Percentiles rank a stretch among this genome's conserved stretches.
phyloP scores from a whole-genome alignment of 2,113 vertebrate genomes.

The Rhadina sibilatrix region DNA sequence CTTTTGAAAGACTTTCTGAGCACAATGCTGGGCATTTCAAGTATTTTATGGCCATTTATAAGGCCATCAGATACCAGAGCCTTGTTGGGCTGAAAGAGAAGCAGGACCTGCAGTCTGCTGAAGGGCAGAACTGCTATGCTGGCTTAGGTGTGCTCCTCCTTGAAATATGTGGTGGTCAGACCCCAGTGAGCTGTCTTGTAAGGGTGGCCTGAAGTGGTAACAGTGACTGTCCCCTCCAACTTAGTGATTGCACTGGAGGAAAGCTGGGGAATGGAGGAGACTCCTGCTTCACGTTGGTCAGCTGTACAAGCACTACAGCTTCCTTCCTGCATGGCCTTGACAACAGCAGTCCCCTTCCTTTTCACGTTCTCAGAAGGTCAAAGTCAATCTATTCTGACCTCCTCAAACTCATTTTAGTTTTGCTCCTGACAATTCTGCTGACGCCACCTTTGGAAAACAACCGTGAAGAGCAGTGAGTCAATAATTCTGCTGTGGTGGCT shows the following conservation, averaged over 20 bases:
- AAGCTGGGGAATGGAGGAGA: background rate
- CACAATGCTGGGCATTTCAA: background rate
- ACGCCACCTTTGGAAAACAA: background rate
- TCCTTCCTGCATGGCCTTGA: background rate
- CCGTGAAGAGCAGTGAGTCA: accelerated
- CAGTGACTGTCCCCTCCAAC: background rate
- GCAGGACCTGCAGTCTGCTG: background rate
- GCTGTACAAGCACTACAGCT: background rate
- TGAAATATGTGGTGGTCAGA: background rate
- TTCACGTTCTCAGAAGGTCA: background rate
- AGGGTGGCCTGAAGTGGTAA: background rate
- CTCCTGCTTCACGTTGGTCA: background rate
- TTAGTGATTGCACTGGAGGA: background rate
- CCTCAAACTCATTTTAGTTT: background rate
- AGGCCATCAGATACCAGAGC: background rate
- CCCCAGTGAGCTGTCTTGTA: background rate
- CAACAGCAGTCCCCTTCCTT: background rate
- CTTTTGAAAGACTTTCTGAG: background rate
- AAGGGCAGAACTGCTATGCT: background rate
- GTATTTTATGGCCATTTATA: background rate
- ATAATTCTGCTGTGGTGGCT: background rate
- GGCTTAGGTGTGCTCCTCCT: background rate
- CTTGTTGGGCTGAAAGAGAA: background rate
- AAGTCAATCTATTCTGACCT: background rate
- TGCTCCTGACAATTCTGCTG: background rate